Percentiles rank a stretch among this genome's conserved stretches.
These are phyloP conservation scores for Spheniscus humboldti DNA, from an alignment of 2,797 vertebrate species.

Conservation along the genomic window DNA sequence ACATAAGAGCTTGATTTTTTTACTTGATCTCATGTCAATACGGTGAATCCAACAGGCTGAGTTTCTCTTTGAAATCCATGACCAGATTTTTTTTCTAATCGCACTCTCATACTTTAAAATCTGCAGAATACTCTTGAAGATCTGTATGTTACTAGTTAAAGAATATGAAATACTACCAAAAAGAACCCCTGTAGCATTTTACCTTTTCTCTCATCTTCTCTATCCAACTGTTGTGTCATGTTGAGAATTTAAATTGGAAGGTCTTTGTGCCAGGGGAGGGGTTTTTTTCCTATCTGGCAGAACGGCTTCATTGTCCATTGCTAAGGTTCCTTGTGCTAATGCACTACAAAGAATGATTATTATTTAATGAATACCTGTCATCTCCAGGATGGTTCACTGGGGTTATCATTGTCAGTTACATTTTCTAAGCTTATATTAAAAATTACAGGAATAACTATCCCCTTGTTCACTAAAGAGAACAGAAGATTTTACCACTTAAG, in stretches of 20 bases:
- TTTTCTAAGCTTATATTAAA: conserved; percentile 22
- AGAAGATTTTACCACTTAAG: not conserved
- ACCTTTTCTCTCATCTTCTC: not conserved
- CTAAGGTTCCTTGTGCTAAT: not conserved
- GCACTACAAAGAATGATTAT: conserved; percentile 23
- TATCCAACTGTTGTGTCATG: not conserved
- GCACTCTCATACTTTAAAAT: not conserved
- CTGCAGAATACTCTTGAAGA: not conserved
- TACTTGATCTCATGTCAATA: not conserved
- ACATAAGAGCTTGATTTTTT: not conserved
- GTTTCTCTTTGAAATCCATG: not conserved
- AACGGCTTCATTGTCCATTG: not conserved
- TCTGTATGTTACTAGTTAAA: not conserved
- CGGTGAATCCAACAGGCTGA: not conserved
- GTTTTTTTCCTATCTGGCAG: not conserved
- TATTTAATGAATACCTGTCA: conserved; percentile 15
- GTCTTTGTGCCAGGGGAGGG: not conserved
- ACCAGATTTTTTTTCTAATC: not conserved
- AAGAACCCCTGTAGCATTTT: not conserved
- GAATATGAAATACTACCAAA: not conserved
- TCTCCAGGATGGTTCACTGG: not conserved
- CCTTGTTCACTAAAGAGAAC: not conserved
- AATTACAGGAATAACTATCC: conserved; percentile 13
- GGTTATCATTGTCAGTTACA: not conserved
- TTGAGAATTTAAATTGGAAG: conserved; percentile 4